phyloP scores from a whole-genome alignment of 2,113 vertebrate species.

The Aramus guarauna region DNA sequence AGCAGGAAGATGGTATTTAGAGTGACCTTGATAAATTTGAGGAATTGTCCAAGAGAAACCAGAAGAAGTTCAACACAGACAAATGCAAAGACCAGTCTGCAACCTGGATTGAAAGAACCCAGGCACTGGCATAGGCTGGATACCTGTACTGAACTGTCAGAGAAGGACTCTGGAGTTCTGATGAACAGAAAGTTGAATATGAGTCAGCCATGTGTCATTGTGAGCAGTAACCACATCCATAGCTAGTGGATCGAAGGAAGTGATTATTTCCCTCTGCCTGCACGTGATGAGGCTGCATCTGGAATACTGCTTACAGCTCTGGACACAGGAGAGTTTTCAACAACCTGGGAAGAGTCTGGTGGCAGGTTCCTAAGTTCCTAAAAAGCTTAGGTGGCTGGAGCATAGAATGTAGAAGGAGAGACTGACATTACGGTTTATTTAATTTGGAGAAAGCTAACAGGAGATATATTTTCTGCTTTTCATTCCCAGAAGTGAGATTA shows the following conservation, averaged over 20 bases:
- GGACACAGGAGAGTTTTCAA: neutral
- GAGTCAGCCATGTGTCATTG: neutral
- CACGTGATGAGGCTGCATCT: neutral
- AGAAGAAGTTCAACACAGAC: neutral
- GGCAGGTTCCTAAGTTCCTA: neutral
- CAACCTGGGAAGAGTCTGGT: neutral
- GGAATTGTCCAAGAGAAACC: neutral
- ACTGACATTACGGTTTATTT: neutral
- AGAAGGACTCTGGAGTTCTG: neutral
- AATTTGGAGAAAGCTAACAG: neutral
- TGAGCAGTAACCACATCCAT: neutral
- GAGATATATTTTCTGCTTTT: neutral
- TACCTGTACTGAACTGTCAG: neutral
- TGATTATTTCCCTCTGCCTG: neutral
- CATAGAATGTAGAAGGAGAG: neutral
- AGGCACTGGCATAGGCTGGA: neutral
- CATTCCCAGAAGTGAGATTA: neutral
- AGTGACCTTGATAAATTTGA: neutral
- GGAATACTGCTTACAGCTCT: neutral
- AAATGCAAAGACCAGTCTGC: neutral
- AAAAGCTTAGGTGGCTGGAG: neutral
- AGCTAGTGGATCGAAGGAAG: neutral
- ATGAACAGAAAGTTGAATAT: neutral
- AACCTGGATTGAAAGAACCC: neutral
- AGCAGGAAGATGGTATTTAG: neutral